Base-by-base conservation (phyloP, 1,140 invertebrate species). In the Proctacanthus coquilletti region DNA sequence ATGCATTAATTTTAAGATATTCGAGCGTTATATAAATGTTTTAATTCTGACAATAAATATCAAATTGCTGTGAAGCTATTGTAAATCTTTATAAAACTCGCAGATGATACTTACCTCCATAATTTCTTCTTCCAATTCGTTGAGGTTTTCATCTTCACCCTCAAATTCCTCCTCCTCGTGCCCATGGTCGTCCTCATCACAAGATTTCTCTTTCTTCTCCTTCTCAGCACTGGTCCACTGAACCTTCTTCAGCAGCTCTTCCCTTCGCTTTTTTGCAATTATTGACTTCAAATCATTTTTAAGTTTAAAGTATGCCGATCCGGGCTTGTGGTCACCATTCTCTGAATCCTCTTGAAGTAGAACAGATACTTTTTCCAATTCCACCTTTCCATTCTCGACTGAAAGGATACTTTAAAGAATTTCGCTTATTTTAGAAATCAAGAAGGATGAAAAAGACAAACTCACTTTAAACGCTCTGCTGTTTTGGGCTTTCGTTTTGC, bases 281-380 rank as follows among this genome's bases (percentile, higher is more conserved):
- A 70, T 56, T 4, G 61, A 47, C 40, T 71, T 65, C 0, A 80
- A 55, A 34, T 67, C 61, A 39, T 72, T 61, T 44, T 68, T 69
- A 20, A 80, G 55, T 38, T 64, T 63, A 9, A 59, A 46, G 15
- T 71, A 57, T 36, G 64, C 68, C 9, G 64, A 65, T 1, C 76
- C 74, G 5, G 75, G 74, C 45, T 68, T 71, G 18, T 64, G 51
- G 18, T 58, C 33, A 53, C 52, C 46, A 35, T 56, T 46, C 37
- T 42, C 54, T 11, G 42, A 37, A 31, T 44, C 43, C 21, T 51
- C 45, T 8, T 54, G 49, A 15, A 34, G 23, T 45, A 45, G 38
- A 31, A 63, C 45, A 21, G 53, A 56, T 0, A 63, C 54, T 50
- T 49, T 58, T 27, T 59, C 62, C 42, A 60, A 32, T 31, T 58